phyloP scores from a whole-genome alignment of 2,888 invertebrate species.

The Drosophila maculinotata region DNA sequence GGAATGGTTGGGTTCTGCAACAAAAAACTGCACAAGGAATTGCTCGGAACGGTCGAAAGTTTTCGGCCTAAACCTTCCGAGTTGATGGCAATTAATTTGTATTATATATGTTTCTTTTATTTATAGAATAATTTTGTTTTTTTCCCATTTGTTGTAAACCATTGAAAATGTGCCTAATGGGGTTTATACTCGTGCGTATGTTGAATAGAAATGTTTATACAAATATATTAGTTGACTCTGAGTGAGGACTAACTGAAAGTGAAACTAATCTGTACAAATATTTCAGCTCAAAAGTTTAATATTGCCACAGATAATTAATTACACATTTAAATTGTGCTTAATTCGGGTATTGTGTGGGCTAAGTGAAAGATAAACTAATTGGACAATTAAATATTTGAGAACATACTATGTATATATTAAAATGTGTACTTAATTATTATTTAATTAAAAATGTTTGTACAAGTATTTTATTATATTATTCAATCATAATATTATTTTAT shows the following conservation, averaged over 20 bases:
- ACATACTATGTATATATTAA: no score
- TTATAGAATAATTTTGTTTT: conserved; percentile 38
- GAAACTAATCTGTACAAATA: conserved; percentile 14
- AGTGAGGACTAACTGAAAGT: not conserved
- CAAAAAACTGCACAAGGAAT: conserved; percentile 34
- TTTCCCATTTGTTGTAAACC: conserved; percentile 27
- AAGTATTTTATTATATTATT: no score
- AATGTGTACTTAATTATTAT: no score
- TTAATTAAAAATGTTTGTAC: no score
- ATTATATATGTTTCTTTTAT: conserved; percentile 63
- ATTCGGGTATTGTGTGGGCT: not conserved
- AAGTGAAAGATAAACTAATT: not conserved
- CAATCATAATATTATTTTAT: no score
- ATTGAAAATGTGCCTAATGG: conserved; percentile 42
- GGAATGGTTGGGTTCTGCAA: conserved; percentile 10
- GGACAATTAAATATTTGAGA: not conserved
- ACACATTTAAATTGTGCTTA: not conserved
- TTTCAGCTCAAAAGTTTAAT: not conserved
- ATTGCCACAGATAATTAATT: conserved; percentile 6
- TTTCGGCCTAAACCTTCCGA: conserved; percentile 52
- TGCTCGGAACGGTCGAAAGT: conserved; percentile 37
- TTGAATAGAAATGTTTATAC: conserved; percentile 4
- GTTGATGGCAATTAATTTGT: conserved; percentile 76
- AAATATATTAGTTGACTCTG: conserved; percentile 6
- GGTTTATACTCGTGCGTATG: conserved; percentile 6